Conservation (phyloP, 2,113 vertebrate species). For the Perca fluviatilis region DNA sequence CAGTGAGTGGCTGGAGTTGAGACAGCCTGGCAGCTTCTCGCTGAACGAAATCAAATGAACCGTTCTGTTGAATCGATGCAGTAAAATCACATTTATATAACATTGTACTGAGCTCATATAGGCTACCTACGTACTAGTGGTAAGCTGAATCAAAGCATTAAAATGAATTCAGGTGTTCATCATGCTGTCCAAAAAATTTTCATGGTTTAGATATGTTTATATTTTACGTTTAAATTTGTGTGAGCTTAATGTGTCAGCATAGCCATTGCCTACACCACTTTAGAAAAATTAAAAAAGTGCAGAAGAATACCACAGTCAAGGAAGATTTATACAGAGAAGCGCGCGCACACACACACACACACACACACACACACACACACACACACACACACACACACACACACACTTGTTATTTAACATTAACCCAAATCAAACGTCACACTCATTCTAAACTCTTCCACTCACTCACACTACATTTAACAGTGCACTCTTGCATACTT, state of each 20-base stretch:
- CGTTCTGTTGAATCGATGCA: too few relatives aligned
- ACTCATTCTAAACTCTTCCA: slow-evolving; percentile 23
- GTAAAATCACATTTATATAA: too few relatives aligned
- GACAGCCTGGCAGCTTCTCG: too few relatives aligned
- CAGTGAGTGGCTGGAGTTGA: too few relatives aligned
- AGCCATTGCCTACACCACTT: background rate
- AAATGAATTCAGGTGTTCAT: background rate
- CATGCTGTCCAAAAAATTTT: background rate
- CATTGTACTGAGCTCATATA: too few relatives aligned
- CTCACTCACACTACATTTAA: slow-evolving; percentile 54
- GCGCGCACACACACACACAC: slow-evolving; percentile 3
- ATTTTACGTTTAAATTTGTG: slow-evolving; percentile 1
- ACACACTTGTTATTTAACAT: slow-evolving; percentile 13
- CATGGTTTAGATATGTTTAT: background rate
- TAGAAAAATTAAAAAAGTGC: background rate
- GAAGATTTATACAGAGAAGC: background rate
- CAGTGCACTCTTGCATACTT: slow-evolving; percentile 35
- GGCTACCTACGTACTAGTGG: too few relatives aligned
- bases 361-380: background rate
- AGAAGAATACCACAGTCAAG: background rate
- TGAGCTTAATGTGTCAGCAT: background rate
- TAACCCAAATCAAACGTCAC: slow-evolving; percentile 15
- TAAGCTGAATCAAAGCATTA: too few relatives aligned
- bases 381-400: background rate
- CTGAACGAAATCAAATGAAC: too few relatives aligned